These are phyloP conservation scores for Drosophila kokeensis DNA, from an alignment of 2,888 invertebrate species.

Conservation along the genomic window DNA sequence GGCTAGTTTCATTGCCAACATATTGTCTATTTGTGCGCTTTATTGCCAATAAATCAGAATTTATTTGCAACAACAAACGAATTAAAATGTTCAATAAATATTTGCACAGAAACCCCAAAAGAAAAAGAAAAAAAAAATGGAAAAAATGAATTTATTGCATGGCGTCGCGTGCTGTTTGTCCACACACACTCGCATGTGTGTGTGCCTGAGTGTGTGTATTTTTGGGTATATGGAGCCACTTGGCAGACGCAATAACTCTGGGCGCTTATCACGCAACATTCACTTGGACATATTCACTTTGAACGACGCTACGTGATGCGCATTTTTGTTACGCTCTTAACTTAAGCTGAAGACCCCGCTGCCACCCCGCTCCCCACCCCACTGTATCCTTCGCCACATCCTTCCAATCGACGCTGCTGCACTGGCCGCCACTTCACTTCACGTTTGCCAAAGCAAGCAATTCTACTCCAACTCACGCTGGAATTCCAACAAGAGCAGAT, in stretches of 20 bases:
- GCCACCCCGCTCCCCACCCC: not conserved
- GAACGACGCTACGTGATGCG: constrained; percentile 84
- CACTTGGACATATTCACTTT: constrained; percentile 82
- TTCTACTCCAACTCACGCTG: constrained; percentile 7
- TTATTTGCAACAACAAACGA: constrained; percentile 85
- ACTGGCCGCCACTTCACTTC: constrained; percentile 4
- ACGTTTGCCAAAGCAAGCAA: not conserved
- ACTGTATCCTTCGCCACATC: not conserved
- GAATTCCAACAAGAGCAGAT: not conserved
- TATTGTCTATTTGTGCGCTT: constrained; percentile 79
- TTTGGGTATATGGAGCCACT: constrained; percentile 44
- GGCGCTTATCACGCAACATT: constrained; percentile 65
- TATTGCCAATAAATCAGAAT: constrained; percentile 85
- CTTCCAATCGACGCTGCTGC: not conserved
- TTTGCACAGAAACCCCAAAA: constrained; percentile 71
- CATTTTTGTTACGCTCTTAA: constrained; percentile 83
- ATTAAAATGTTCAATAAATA: constrained; percentile 85
- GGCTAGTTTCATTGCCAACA: constrained; percentile 62
- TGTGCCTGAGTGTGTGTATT: constrained; percentile 14
- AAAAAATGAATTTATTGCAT: constrained; percentile 54
- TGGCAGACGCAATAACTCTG: constrained; percentile 71
- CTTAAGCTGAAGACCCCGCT: constrained; percentile 26
- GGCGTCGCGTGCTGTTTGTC: constrained; percentile 18
- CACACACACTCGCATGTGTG: constrained; percentile 1
- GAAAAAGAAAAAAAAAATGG: not conserved